A percentile compares a stretch with the other conserved stretches of the same genome.
phyloP scores from a whole-genome alignment of 2,797 vertebrate genomes.

The Phrynocephalus guinanensis region DNA sequence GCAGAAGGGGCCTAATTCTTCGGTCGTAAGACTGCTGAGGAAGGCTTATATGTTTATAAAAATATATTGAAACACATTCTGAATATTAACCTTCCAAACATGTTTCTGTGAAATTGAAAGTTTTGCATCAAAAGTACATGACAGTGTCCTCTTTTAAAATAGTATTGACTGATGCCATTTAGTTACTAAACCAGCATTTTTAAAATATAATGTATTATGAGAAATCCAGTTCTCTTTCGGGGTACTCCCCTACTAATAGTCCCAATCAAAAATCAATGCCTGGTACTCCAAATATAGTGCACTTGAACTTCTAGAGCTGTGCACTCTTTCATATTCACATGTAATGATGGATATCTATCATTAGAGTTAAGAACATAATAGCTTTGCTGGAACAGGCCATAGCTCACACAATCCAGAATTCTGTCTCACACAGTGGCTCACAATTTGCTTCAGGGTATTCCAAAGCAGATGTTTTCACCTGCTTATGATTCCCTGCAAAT shows the following conservation, averaged over 20 bases:
- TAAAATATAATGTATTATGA: neutral
- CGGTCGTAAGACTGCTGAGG: conserved; percentile 25
- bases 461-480: too few relatives aligned
- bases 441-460: too few relatives aligned
- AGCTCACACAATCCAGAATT: too few relatives aligned
- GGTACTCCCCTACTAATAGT: neutral
- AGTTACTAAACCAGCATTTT: neutral
- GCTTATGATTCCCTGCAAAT: too few relatives aligned
- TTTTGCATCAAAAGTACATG: conserved; percentile 31
- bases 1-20: neutral
- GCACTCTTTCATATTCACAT: neutral
- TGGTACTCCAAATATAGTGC: neutral
- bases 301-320: neutral
- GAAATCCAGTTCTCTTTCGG: neutral
- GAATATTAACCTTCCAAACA: neutral
- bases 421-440: too few relatives aligned
- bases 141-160: conserved; percentile 19
- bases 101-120: neutral
- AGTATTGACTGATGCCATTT: conserved; percentile 27
- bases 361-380: neutral
- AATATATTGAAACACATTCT: neutral
- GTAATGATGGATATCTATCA: neutral
- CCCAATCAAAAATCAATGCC: neutral
- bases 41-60: conserved; percentile 29
- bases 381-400: too few relatives aligned